These are phyloP conservation scores for Microplitis manilae DNA, from an alignment of 2,888 invertebrate genomes.

Conservation along the genomic window DNA sequence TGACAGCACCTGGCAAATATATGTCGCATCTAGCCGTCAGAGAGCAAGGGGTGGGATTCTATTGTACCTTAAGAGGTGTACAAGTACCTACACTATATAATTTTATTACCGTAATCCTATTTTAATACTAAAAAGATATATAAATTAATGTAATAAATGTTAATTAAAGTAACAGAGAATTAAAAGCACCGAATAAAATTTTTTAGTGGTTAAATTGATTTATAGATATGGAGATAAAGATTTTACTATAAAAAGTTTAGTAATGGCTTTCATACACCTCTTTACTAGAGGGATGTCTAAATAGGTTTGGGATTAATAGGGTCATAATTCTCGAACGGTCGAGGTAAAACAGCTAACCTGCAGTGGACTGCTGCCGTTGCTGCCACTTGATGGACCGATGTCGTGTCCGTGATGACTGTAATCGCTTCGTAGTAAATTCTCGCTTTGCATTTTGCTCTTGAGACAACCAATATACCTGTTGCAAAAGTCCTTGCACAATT, in stretches of 20 bases:
- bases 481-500: conserved; percentile 95
- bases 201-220: neutral
- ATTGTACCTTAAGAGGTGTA: conserved; percentile 67
- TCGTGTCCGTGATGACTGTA: conserved; percentile 76
- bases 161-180: neutral
- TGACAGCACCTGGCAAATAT: conserved; percentile 74
- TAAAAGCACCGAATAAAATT: neutral
- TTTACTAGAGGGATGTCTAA: conserved; percentile 61
- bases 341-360: conserved; percentile 67
- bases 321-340: conserved; percentile 47
- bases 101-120: conserved; percentile 19
- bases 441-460: conserved; percentile 92
- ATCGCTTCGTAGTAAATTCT: conserved; percentile 86
- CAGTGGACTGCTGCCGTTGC: conserved; percentile 70
- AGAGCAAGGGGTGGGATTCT: conserved; percentile 71
- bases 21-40: conserved; percentile 72
- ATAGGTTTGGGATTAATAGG: conserved; percentile 19
- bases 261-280: conserved; percentile 60
- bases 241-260: neutral
- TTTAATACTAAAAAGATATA: neutral
- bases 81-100: conserved; percentile 53
- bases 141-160: neutral
- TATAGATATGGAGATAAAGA: neutral
- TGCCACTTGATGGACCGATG: conserved; percentile 68
- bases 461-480: conserved; percentile 92